A percentile compares a stretch with the other conserved stretches of the same genome.
These are phyloP conservation scores for Salpingus planirostris DNA, from an alignment of 2,888 invertebrate species.

Conservation along the genomic window DNA sequence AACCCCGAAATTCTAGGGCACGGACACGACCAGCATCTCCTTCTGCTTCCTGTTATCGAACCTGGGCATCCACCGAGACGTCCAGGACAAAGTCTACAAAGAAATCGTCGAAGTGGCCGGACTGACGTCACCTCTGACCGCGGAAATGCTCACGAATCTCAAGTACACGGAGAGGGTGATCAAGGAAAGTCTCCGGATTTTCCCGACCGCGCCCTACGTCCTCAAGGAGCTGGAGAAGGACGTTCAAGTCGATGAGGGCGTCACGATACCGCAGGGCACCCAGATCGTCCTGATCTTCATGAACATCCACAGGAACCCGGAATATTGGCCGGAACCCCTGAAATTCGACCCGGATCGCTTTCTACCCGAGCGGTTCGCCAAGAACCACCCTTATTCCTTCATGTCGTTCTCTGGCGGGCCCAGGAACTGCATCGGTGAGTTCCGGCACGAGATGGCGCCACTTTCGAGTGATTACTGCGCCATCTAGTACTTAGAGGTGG, in stretches of 20 bases:
- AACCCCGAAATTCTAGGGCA: slow-evolving; percentile 20
- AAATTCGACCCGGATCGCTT: too few relatives aligned
- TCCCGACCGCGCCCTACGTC: slow-evolving; percentile 47
- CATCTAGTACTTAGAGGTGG: too few relatives aligned
- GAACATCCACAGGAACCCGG: slow-evolving; percentile 37
- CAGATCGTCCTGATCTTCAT: slow-evolving; percentile 20
- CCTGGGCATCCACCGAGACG: slow-evolving; percentile 26
- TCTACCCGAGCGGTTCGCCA: slow-evolving; percentile 42
- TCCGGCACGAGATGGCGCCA: too few relatives aligned
- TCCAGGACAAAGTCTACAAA: slow-evolving; percentile 38
- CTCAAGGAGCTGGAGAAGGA: slow-evolving; percentile 43
- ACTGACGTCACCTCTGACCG: slow-evolving; percentile 39
- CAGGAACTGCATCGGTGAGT: slow-evolving; percentile 48
- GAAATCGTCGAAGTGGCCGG: slow-evolving; percentile 44
- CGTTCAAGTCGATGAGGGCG: slow-evolving; percentile 41
- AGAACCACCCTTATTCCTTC: slow-evolving; percentile 43
- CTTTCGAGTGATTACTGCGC: too few relatives aligned
- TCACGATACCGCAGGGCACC: slow-evolving; percentile 16
- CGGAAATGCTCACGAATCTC: slow-evolving; percentile 46
- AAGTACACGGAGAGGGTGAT: slow-evolving; percentile 49
- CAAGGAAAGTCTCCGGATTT: slow-evolving; percentile 50
- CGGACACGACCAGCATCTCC: slow-evolving; percentile 27
- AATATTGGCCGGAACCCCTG: slow-evolving; percentile 50
- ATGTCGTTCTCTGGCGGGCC: slow-evolving; percentile 45
- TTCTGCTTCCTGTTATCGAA: slow-evolving; percentile 24